These are phyloP conservation scores for Arge pagana DNA, from an alignment of 2,888 invertebrate species.

Conservation along the genomic window DNA sequence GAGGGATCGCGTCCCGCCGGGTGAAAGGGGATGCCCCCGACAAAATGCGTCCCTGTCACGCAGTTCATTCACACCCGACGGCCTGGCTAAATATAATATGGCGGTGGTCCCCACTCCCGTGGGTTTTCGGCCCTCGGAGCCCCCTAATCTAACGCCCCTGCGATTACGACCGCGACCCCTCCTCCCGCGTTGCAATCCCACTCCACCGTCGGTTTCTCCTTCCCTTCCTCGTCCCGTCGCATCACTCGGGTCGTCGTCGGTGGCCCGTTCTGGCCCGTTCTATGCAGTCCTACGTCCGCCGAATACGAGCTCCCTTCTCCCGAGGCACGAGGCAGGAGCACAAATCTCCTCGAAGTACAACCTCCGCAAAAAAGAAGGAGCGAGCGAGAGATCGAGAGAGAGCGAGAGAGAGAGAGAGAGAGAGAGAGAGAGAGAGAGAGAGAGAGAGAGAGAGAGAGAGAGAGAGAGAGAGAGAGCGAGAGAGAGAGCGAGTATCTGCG, in stretches of 20 bases:
- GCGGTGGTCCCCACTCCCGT: slow-evolving; percentile 40
- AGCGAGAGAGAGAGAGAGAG: background rate
- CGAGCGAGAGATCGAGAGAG: background rate
- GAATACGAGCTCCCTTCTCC: slow-evolving; percentile 21
- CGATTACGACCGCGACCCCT: slow-evolving; percentile 38
- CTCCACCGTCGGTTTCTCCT: slow-evolving; percentile 1
- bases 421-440: background rate
- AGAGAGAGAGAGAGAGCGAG: slow-evolving; percentile 7
- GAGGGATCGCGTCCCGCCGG: too few relatives aligned
- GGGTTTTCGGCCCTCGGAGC: slow-evolving; percentile 26
- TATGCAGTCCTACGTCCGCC: slow-evolving; percentile 20
- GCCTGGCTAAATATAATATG: slow-evolving; percentile 53
- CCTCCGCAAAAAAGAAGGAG: slow-evolving; percentile 11
- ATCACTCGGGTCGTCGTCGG: background rate
- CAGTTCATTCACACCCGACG: slow-evolving; percentile 55
- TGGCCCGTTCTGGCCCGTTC: too few relatives aligned
- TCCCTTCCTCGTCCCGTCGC: slow-evolving; percentile 1
- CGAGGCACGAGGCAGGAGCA: slow-evolving; percentile 7
- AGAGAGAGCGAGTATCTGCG: slow-evolving; percentile 1
- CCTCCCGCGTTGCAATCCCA: slow-evolving; percentile 26
- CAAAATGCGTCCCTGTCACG: slow-evolving; percentile 42
- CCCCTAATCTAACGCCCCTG: slow-evolving; percentile 52
- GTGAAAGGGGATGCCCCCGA: too few relatives aligned
- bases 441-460: background rate
- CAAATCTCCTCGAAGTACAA: slow-evolving; percentile 13